These are phyloP conservation scores for Microcebus tavaratra DNA, from an alignment of 2,113 vertebrate genomes.

Conservation along the genomic window DNA sequence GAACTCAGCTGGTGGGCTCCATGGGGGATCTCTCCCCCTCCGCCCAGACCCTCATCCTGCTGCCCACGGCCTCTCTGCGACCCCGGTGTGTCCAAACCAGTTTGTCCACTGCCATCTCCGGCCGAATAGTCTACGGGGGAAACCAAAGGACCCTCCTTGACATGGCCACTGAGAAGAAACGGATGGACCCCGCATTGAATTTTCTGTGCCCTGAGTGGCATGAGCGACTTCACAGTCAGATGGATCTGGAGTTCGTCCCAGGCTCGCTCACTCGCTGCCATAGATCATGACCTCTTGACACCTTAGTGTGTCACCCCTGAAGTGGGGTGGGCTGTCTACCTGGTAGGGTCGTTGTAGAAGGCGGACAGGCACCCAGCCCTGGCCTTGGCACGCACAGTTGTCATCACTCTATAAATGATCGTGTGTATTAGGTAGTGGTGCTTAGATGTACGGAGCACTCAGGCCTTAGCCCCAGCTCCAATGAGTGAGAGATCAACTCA, in stretches of 20 bases:
- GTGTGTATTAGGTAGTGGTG: neutral
- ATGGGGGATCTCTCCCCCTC: rapidly evolving
- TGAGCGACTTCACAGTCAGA: neutral
- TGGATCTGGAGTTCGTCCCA: no score
- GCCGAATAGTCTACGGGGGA: neutral
- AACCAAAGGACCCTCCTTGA: neutral
- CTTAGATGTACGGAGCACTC: neutral
- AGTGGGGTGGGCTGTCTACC: neutral
- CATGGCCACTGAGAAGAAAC: neutral
- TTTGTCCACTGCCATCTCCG: neutral
- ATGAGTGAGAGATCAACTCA: neutral
- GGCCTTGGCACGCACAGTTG: neutral
- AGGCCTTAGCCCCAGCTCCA: neutral
- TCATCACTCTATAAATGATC: neutral
- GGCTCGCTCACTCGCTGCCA: neutral
- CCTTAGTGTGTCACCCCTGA: neutral
- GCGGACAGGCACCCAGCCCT: neutral
- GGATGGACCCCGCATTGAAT: rapidly evolving
- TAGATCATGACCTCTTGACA: neutral
- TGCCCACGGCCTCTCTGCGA: neutral
- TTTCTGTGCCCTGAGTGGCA: neutral
- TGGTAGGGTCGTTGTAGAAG: neutral
- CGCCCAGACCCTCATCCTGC: no score
- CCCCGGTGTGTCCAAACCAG: no score
- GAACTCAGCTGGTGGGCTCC: neutral